phyloP scores from a whole-genome alignment of 2,113 vertebrate genomes.

The Serranochromis macrocephalus region DNA sequence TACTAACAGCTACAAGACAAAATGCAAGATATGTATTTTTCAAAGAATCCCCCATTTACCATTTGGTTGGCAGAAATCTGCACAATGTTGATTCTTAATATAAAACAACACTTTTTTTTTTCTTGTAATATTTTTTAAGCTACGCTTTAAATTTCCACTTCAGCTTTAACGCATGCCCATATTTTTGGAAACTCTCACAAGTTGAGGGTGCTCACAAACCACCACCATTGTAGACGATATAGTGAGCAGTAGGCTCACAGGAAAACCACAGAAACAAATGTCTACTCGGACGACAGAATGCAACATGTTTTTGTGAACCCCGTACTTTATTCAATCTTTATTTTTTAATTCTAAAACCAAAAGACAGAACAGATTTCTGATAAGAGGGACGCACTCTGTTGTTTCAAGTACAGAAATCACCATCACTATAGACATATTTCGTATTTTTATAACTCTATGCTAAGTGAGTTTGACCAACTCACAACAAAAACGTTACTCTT shows the following conservation, averaged over 20 bases:
- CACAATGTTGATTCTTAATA: not conserved
- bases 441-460: not conserved
- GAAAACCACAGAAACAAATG: not conserved
- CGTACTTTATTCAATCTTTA: not conserved
- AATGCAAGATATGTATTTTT: not conserved
- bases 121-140: not conserved
- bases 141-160: not conserved
- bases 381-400: accelerated
- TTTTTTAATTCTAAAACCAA: not conserved
- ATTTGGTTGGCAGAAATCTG: not conserved
- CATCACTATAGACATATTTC: not conserved
- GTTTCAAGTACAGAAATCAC: not conserved
- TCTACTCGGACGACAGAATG: not conserved
- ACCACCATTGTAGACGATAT: not conserved
- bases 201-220: not conserved
- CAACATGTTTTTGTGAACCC: not conserved
- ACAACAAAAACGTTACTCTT: not conserved
- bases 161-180: not conserved
- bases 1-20: not conserved
- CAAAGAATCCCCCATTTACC: not conserved
- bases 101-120: not conserved
- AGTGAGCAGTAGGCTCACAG: not conserved
- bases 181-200: not conserved
- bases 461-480: not conserved
- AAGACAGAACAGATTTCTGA: not conserved